Evolutionary conservation across 1,140 invertebrate species (phyloP), one percentile per base, ranked within the genome.

Genomic region (Diprion similis): DNA sequence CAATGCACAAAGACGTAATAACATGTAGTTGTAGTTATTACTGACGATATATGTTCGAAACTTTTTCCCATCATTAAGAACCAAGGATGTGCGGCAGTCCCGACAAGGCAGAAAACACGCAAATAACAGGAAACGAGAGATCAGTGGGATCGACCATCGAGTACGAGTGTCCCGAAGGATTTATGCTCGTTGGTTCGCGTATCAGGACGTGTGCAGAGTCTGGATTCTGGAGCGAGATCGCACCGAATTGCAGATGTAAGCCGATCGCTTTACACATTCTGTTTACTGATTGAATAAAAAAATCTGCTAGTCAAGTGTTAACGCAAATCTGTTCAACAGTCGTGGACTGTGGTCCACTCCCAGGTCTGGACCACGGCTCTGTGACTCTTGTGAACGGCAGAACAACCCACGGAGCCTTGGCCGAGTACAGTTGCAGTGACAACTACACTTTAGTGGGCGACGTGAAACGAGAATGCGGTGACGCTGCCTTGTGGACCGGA

Each of bases 231-330:
- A 93, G 92, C 68, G 94, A 93, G 13, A 78, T 83, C 1, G 90
- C 95, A 3, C 95, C 95, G 3, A 91, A 91, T 66, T 97, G 96
- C 85, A 95, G 95, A 92, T 96, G 95, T 97, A 90, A 92, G 91
- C 90, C 67, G 66, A 76, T 59, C 71, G 70, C 71, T 73, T 71
- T 15, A 71, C 17, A 66, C 6, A 6, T 37, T 37, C 24, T 37
- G 24, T 37, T 37, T 37, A 37, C 24, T 6, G 24, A 37, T 37
- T 37, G 7, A 64, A 59, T 19, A 51, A 37, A 51, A 70, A 45
- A 13, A 10, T 70, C 19, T 46, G 9, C 10, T 8, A 68, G 17
- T 6, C 17, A 19, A 68, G 2, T 72, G 18, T 13, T 47, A n/a
- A 71, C n/a, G 9, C 8, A 8, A 18, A 66, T 9, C 66, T 78